phyloP scores from a whole-genome alignment of 2,113 vertebrate species.

The Semicossyphus pulcher region DNA sequence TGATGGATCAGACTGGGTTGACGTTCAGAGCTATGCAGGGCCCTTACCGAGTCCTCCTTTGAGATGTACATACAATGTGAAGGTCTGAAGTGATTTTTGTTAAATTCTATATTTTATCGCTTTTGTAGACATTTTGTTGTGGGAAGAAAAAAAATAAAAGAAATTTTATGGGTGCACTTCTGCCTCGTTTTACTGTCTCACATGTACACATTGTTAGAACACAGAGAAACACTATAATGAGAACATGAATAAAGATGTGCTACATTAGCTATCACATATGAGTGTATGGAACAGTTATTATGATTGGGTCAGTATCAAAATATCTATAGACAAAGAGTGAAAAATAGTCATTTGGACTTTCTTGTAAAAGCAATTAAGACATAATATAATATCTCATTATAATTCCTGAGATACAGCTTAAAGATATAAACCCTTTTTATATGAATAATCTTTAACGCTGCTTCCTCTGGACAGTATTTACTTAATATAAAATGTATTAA shows the following conservation, averaged over 20 bases:
- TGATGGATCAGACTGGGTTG: conserved; percentile 77
- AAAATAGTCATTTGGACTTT: not conserved
- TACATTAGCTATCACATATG: too few relatives aligned
- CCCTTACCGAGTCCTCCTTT: conserved; percentile 88
- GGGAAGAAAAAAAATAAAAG: conserved; percentile 87
- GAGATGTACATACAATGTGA: conserved; percentile 93
- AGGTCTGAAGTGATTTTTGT: conserved; percentile 93
- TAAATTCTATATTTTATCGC: conserved; percentile 98
- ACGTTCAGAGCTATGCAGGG: conserved; percentile 87
- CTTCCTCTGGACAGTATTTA: too few relatives aligned
- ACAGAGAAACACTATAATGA: too few relatives aligned
- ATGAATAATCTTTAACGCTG: too few relatives aligned
- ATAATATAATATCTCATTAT: not conserved
- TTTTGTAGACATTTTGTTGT: conserved; percentile 97
- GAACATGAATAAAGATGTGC: too few relatives aligned
- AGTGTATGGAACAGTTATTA: too few relatives aligned
- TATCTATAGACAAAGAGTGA: not conserved
- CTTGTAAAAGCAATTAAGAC: not conserved
- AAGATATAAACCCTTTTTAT: too few relatives aligned
- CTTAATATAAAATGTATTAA: conserved; percentile 12
- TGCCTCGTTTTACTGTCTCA: conserved; percentile 75
- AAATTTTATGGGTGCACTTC: conserved; percentile 89
- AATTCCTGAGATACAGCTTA: too few relatives aligned
- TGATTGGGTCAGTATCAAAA: not conserved
- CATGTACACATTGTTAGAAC: not conserved